Evolutionary conservation across 2,888 invertebrate species (phyloP).

Genomic region (Empis livida): DNA sequence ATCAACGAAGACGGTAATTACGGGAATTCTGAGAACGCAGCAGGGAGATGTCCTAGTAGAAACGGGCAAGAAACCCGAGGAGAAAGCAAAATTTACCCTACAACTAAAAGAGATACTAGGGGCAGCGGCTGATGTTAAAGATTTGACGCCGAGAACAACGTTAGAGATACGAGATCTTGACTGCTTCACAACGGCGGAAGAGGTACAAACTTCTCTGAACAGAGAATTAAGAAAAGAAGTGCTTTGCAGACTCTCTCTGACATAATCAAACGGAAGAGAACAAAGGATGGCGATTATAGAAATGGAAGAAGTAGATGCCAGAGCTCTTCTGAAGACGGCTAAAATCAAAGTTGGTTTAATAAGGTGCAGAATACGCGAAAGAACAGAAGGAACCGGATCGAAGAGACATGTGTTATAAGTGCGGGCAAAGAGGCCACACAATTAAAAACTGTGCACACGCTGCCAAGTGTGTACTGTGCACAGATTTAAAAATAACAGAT

Average conservation of each 20-base stretch:
- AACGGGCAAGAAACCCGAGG: background rate
- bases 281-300: conserved; percentile 2
- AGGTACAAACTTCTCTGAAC: background rate
- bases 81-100: background rate
- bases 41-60: background rate
- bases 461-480: too few species aligned
- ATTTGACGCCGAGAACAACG: background rate
- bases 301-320: background rate
- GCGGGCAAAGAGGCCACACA: too few species aligned
- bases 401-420: too few species aligned
- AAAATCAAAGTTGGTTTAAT: conserved; percentile 3
- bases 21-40: background rate
- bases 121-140: background rate
- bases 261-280: background rate
- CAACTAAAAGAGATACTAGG: background rate
- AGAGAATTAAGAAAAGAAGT: background rate
- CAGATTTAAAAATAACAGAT: too few species aligned
- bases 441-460: too few species aligned
- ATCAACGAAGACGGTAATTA: background rate
- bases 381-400: background rate
- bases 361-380: background rate
- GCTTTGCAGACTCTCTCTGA: background rate
- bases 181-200: conserved; percentile 3
- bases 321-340: background rate
- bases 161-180: too few species aligned